Base-by-base conservation (phyloP, 2,113 vertebrate species). In the Lophius piscatorius region DNA sequence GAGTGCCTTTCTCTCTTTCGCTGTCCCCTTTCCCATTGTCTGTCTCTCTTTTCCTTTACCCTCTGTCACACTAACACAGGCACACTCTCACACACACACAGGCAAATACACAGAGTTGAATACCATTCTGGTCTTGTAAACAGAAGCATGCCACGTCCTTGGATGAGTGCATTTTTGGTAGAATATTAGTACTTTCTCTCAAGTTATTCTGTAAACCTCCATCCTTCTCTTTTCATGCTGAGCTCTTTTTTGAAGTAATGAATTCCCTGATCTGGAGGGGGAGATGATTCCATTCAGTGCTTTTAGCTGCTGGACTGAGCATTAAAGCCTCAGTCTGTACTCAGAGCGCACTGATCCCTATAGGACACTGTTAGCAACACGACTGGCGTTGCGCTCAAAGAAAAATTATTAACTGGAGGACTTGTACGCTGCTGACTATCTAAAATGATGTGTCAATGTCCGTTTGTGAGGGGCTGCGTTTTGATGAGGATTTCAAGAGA, bases 241-340 rank as follows among this genome's bases (percentile, higher is more conserved):
- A 59, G 64, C 65, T 59, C 71, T 63, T 69, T 82, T 82, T 60
- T 76, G 62, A 78, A 71, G 74, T 73, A 80, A 78, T 81, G 76
- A 82, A 76, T 73, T 65, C 57, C 38, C 51, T 84, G 78, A 84
- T 84, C 61, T 72, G 64, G 34, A 73, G 58, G 28, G 74, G 62
- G 69, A 60, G 71, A 78, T 49, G 56, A 66, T 74, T 83, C 65
- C 67, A 81, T 68, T 55, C 74, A 42, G 55, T 63, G 76, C 68
- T 80, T 74, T 80, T 71, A 78, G 74, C 74, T 47, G 55, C 64
- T 67, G 74, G 76, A 82, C 76, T 12, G 2, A 78, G 74, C 72
- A 12, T 66, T 51, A 83, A 82, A 80, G 76, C 59, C 44, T 56
- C 14, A 10, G 35, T 63, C 44, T 49, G 31, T 28, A 14, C 47